These are phyloP conservation scores for Subanguina moxae DNA, from an alignment of 1,140 invertebrate genomes.

Conservation along the genomic window DNA sequence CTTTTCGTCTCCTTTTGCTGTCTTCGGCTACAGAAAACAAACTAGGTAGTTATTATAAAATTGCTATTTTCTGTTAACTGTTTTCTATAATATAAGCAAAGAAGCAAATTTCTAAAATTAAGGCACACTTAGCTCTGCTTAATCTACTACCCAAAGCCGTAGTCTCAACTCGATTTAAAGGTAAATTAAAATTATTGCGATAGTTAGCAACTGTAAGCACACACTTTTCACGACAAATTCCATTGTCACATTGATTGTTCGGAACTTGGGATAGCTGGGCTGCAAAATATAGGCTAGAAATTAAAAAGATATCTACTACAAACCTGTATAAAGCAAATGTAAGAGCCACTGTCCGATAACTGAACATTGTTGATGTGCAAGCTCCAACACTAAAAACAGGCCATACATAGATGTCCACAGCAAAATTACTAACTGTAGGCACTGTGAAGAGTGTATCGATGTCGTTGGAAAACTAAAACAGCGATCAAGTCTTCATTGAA, in stretches of 20 bases:
- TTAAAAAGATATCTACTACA: no score
- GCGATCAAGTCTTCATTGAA: neutral
- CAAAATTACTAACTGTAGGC: constrained; percentile 15
- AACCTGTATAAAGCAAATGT: constrained; percentile 14
- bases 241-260: constrained; percentile 49
- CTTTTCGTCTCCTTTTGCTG: neutral
- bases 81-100: neutral
- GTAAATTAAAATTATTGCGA: neutral
- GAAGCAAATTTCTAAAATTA: neutral
- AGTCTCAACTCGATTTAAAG: neutral
- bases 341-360: constrained; percentile 31
- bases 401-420: neutral
- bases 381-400: constrained; percentile 18
- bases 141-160: neutral
- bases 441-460: constrained; percentile 41
- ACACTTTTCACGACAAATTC: constrained; percentile 54
- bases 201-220: constrained; percentile 13
- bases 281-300: no score
- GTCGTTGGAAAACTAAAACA: constrained; percentile 33
- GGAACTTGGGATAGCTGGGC: constrained; percentile 30
- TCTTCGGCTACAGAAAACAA: constrained; percentile 14
- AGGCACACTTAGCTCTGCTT: neutral
- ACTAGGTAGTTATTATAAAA: no score
- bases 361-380: constrained; percentile 37
- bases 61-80: neutral